These are phyloP conservation scores for Tachycineta bicolor DNA, from an alignment of 2,113 vertebrate species.

Conservation along the genomic window DNA sequence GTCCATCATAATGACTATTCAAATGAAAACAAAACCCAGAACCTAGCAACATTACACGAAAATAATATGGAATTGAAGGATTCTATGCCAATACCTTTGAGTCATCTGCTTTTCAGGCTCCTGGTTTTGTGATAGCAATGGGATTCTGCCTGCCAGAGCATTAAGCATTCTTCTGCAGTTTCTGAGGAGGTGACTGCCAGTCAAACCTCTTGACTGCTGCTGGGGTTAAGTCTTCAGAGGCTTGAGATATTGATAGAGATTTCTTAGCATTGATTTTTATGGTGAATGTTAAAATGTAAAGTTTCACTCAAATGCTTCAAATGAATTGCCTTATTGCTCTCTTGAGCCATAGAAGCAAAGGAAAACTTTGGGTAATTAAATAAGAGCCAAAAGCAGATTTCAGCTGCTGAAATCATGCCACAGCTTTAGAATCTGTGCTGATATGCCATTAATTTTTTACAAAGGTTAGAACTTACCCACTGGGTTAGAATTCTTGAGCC, in stretches of 20 bases:
- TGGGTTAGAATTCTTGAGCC: not conserved
- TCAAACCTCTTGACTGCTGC: not conserved
- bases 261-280: not conserved
- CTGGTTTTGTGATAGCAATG: not conserved
- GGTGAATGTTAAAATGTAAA: not conserved
- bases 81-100: not conserved
- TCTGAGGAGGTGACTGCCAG: not conserved
- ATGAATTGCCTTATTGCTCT: not conserved
- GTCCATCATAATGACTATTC: not conserved
- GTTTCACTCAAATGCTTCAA: not conserved
- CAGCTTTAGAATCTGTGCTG: not conserved
- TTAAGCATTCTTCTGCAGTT: not conserved
- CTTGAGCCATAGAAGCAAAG: not conserved
- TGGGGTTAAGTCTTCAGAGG: not conserved
- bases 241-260: not conserved
- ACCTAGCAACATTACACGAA: not conserved
- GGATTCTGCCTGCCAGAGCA: not conserved
- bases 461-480: not conserved
- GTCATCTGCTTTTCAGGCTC: not conserved
- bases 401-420: not conserved
- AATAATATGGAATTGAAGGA: not conserved
- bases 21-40: not conserved
- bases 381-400: not conserved
- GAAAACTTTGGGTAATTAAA: not conserved
- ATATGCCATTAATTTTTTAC: not conserved